These are phyloP conservation scores for Melanostigma gelatinosum DNA, from an alignment of 2,113 vertebrate species.

Conservation along the genomic window DNA sequence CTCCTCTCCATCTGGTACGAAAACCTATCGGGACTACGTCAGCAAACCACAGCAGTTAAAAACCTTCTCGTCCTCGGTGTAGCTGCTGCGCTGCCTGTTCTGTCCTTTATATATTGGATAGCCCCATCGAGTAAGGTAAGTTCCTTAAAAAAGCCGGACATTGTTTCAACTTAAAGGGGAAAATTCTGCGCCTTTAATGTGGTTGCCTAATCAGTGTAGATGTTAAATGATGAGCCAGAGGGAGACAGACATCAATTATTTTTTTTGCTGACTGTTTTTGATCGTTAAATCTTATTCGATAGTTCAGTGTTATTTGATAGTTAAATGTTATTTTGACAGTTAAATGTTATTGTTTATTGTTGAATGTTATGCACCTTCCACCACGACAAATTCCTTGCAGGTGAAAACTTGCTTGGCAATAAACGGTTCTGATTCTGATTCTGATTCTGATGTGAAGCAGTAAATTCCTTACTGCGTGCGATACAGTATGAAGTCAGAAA, in stretches of 20 bases:
- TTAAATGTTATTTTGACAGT: too few species aligned
- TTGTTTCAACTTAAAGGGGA: background rate
- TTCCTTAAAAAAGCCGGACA: background rate
- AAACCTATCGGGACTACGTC: slow-evolving; percentile 90
- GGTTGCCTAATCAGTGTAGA: background rate
- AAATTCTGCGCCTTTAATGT: background rate
- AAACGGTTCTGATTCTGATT: too few species aligned
- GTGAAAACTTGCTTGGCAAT: too few species aligned
- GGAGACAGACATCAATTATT: too few species aligned
- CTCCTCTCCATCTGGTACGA: slow-evolving; percentile 98
- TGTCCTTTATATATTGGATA: slow-evolving; percentile 92
- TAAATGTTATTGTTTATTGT: too few species aligned
- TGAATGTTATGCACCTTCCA: too few species aligned
- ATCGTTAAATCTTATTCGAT: too few species aligned
- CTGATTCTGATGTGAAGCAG: too few species aligned
- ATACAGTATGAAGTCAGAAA: background rate
- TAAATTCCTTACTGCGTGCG: background rate
- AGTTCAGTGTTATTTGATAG: too few species aligned
- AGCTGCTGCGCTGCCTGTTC: slow-evolving; percentile 88
- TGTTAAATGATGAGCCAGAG: background rate
- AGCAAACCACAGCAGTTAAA: slow-evolving; percentile 92
- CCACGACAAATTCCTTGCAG: too few species aligned
- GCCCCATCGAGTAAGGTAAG: slow-evolving; percentile 96
- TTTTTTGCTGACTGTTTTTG: too few species aligned
- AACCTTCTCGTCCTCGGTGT: slow-evolving; percentile 92